A percentile compares a stretch with the other conserved stretches of the same genome.
Evolutionary conservation across 2,113 vertebrate genomes (phyloP).

Genomic region (Leptobrachium ailaonicum): DNA sequence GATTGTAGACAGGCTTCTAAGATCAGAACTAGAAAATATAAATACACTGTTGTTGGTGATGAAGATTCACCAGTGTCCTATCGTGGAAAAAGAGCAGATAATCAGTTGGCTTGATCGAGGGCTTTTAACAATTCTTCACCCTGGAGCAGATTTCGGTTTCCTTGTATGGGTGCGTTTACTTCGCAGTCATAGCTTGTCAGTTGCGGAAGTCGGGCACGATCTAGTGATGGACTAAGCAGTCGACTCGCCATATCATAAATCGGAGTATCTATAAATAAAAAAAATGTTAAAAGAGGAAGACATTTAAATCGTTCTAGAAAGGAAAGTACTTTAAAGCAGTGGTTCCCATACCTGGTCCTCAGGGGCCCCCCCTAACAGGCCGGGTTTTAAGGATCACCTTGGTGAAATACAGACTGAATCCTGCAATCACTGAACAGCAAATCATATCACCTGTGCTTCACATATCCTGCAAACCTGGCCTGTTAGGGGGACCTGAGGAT

Average conservation of each 20-base stretch:
- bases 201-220: conserved; percentile 81
- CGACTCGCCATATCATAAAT: conserved; percentile 83
- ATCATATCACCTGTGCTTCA: too few species aligned
- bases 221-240: conserved; percentile 84
- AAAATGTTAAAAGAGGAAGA: background rate
- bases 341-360: too few species aligned
- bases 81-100: conserved; percentile 69
- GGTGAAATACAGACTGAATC: too few species aligned
- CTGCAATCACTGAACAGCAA: too few species aligned
- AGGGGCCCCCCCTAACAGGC: too few species aligned
- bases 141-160: conserved; percentile 88
- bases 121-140: conserved; percentile 92
- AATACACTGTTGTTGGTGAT: conserved; percentile 82
- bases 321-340: too few species aligned
- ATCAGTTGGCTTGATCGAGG: conserved; percentile 94
- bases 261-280: conserved; percentile 39
- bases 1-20: conserved; percentile 84
- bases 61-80: conserved; percentile 83
- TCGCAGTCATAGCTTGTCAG: conserved; percentile 94
- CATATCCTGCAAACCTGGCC: too few species aligned
- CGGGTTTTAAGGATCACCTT: too few species aligned
- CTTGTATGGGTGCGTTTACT: conserved; percentile 90
- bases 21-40: conserved; percentile 87
- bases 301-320: too few species aligned
- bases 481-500: too few species aligned